These are phyloP conservation scores for Merodon equestris DNA, from an alignment of 2,888 invertebrate genomes.

Conservation along the genomic window DNA sequence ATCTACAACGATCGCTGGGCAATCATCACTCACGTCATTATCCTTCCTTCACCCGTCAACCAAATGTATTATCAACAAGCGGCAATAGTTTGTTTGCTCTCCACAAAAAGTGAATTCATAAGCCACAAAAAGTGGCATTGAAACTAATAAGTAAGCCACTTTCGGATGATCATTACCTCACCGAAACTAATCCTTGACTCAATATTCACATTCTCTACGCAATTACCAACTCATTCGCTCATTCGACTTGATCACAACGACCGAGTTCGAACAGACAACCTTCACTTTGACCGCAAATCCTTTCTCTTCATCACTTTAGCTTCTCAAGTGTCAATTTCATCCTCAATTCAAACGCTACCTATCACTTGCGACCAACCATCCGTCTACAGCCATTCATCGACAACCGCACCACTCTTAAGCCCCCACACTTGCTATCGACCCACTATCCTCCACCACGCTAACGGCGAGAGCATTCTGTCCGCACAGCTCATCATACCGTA, in stretches of 20 bases:
- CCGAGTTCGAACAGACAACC: not conserved
- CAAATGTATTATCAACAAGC: too few species aligned
- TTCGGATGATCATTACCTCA: not conserved
- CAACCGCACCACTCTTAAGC: constrained; percentile 6
- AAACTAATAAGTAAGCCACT: constrained; percentile 10
- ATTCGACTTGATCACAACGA: not conserved
- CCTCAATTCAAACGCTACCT: constrained; percentile 33
- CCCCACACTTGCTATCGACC: not conserved
- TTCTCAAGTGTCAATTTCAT: constrained; percentile 40
- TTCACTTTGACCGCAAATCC: not conserved
- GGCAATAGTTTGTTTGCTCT: too few species aligned
- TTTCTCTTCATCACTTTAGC: constrained; percentile 12
- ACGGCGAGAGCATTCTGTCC: constrained; percentile 14
- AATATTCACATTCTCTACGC: constrained; percentile 26
- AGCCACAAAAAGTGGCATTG: not conserved
- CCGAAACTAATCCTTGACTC: constrained; percentile 3
- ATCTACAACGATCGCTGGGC: too few species aligned
- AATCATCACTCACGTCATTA: too few species aligned
- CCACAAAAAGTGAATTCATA: too few species aligned
- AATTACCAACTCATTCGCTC: constrained; percentile 10
- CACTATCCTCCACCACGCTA: constrained; percentile 15
- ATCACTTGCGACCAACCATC: constrained; percentile 30
- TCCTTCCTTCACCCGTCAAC: too few species aligned
- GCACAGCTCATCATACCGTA: not conserved
- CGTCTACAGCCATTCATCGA: constrained; percentile 23